Evolutionary conservation across 2,113 vertebrate genomes (phyloP), one percentile per base, ranked within the genome.

Genomic region (Mohoua ochrocephala): DNA sequence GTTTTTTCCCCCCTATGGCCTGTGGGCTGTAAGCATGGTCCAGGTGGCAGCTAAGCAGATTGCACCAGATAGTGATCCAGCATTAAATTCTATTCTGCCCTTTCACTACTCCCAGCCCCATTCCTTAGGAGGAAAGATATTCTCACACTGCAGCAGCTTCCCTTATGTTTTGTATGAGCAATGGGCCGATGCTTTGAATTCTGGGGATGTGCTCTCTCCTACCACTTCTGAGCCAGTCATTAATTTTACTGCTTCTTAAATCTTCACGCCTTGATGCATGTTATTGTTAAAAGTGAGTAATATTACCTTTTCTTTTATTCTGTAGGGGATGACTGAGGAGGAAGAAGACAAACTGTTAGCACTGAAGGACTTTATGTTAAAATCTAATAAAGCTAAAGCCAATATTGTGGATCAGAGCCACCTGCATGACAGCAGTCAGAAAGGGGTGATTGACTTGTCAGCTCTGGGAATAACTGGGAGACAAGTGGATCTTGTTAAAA

Each of bases 301-400:
- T n/a, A 77, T 11, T 93, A 20, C 50, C 3, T 73, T 19, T 39
- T 75, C 44, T 80, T 85, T 90, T 91, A 79, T 84, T 45, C 91
- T 96, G 4, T 87, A 99, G 99, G 99, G 99, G 42, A 99, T 99
- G 99, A 99, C 99, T 1, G 99, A 99, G 93, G 98, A 99, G 22
- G 99, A 99, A 80, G 99, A 99, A 97, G 99, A 99, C 97, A 99
- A 99, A 94, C 98, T 99, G 57, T 95, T 99, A 97, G 99, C 99
- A 15, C 98, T 99, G 74, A 99, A 99, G 97, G 99, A 99, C 95
- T 99, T 99, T 87, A 99, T 99, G 99, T 97, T 99, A 86, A 99
- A 99, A 91, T 99, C 99, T 49, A 99, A 99, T 97, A 99, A 99
- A 97, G 99, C 99, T 61, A 99, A 99, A 97, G 99, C 99, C 65